These are phyloP conservation scores for Rhopalosiphum maidis DNA, from an alignment of 1,140 invertebrate genomes.

Conservation along the genomic window DNA sequence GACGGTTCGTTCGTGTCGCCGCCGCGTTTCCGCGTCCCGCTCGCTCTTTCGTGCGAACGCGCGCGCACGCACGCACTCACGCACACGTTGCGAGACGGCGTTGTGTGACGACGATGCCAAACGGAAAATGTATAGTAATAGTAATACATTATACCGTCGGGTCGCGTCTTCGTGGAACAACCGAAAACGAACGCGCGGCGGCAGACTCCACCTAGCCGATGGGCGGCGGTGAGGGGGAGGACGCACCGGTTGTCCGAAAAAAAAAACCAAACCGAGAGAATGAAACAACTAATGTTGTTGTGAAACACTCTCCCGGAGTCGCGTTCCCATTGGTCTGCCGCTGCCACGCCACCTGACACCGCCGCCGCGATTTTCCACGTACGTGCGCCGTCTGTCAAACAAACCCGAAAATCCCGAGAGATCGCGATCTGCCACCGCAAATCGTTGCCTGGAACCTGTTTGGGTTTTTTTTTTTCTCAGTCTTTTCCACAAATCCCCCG, in stretches of 20 bases:
- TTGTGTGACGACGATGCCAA: not conserved
- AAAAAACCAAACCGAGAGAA: not conserved
- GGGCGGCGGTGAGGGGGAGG: not conserved
- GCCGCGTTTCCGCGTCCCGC: not conserved
- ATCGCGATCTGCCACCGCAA: not conserved
- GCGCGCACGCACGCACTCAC: not conserved
- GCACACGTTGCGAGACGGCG: not conserved
- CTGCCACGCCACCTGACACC: not conserved
- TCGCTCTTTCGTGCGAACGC: not conserved
- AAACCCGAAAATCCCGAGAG: not conserved
- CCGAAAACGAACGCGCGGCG: slow-evolving; percentile 3
- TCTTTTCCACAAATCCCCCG: not conserved
- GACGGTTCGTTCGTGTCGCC: not conserved
- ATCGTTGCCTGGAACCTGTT: not conserved
- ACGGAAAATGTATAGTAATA: not conserved
- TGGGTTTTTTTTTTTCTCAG: not conserved
- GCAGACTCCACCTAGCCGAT: not conserved
- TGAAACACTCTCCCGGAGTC: not conserved
- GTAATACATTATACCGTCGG: not conserved
- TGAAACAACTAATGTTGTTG: not conserved
- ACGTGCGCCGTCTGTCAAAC: not conserved
- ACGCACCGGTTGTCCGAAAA: not conserved
- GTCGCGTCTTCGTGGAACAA: not conserved
- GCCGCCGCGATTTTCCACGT: not conserved
- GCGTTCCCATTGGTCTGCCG: not conserved